Conservation (phyloP, 2,113 vertebrate species). For the Mohoua ochrocephala region DNA sequence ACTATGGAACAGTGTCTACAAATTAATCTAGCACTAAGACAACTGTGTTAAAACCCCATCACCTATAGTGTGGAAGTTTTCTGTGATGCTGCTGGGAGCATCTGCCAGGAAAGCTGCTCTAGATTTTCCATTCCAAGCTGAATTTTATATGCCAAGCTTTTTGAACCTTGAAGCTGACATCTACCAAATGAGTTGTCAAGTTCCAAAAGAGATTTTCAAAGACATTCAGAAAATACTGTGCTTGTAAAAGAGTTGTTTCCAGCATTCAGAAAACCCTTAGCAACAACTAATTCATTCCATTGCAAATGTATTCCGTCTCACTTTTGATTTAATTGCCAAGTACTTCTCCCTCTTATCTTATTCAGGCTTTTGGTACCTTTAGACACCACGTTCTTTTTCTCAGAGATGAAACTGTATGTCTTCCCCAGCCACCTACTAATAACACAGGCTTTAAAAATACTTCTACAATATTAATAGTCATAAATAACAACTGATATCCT, state of each 20-base stretch:
- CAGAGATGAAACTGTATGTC: neutral
- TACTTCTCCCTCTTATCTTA: neutral
- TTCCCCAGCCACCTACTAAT: neutral
- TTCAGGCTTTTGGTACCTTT: neutral
- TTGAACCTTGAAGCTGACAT: constrained; percentile 4
- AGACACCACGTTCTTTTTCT: neutral
- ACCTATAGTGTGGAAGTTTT: neutral
- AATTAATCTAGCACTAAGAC: constrained; percentile 6
- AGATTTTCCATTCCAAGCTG: constrained; percentile 8
- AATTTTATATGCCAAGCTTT: constrained; percentile 23
- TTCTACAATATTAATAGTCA: neutral
- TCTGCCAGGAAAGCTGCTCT: constrained; percentile 28
- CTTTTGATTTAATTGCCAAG: neutral
- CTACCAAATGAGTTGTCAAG: neutral
- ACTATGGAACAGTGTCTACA: neutral
- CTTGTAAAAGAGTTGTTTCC: neutral
- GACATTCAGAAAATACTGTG: neutral
- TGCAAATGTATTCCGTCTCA: neutral
- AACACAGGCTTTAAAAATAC: neutral
- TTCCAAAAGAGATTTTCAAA: neutral
- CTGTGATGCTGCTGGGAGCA: neutral
- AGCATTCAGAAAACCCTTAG: neutral
- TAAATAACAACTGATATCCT: neutral
- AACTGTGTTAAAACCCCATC: neutral
- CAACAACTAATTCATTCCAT: neutral